Evolutionary conservation across 1,140 invertebrate genomes (phyloP).

Genomic region (Tetragonula clypearis): DNA sequence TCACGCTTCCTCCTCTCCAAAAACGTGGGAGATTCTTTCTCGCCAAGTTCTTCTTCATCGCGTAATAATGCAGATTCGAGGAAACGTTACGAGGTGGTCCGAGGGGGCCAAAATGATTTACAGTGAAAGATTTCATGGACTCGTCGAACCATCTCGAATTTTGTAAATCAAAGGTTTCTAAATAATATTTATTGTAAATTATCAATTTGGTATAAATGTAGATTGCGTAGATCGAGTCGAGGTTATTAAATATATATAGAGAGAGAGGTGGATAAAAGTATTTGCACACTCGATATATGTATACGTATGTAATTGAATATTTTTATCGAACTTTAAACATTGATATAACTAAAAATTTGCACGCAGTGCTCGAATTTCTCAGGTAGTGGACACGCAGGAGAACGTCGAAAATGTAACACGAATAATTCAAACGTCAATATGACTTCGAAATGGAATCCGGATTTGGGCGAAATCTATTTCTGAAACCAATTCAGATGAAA

Average conservation of each 20-base stretch:
- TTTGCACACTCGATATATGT: no score
- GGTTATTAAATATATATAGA: no score
- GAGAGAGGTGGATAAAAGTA: no score
- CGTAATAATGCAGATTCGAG: not conserved
- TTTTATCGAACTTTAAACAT: not conserved
- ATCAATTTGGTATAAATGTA: no score
- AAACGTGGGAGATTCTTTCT: not conserved
- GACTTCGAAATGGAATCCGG: not conserved
- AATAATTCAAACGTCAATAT: conserved; percentile 15
- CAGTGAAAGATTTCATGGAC: not conserved
- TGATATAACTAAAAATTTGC: not conserved
- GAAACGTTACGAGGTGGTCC: not conserved
- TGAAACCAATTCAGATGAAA: not conserved
- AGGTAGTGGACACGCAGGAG: not conserved
- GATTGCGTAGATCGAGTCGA: no score
- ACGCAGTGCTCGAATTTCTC: not conserved
- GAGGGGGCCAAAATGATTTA: conserved; percentile 6
- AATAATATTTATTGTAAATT: no score
- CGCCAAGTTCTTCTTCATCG: not conserved
- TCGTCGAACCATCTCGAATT: not conserved
- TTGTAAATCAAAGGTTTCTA: no score
- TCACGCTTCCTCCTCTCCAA: not conserved
- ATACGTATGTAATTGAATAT: not conserved
- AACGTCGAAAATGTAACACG: not conserved
- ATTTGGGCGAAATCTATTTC: conserved; percentile 28